Evolutionary conservation across 2,888 invertebrate genomes (phyloP), one percentile per base, ranked within the genome.

Genomic region (Plebejus argus): DNA sequence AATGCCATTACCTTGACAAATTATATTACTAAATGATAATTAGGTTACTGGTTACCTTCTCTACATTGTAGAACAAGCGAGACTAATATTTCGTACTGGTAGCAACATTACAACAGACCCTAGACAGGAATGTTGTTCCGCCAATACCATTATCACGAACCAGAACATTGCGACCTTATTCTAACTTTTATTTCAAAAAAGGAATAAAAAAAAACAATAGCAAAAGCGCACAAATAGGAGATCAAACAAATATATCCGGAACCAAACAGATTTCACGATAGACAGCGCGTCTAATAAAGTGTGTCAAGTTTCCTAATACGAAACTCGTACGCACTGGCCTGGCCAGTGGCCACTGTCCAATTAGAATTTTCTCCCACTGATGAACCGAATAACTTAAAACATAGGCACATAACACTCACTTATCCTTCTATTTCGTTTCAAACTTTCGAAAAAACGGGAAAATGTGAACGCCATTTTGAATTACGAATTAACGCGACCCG

Each of bases 381-480:
- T 49, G 20, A 66, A 78, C 75, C 7, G 33, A 70, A 72, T 66
- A 20, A 70, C 70, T 23, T 78, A 49, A 70, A 78, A 78, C 49
- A 76, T 74, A 80, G 56, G 39, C 78, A 76, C 76, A 70, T 76
- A 53, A 66, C 78, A 81, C 81, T 81, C 81, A 81, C 81, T 80
- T 71, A 81, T 80, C 70, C 79, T 78, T 66, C 80, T 78, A 77
- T 81, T 78, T 76, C 80, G 81, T 76, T 80, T 81, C 70, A 81
- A 66, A 58, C 78, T 77, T 76, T 81, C 80, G 58, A 80, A 66
- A 76, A 80, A 76, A 39, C 79, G 81, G 66, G 76, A 76, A 78
- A 80, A 78, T 18, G 71, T 79, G 33, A 78, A 79, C 71, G 81
- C 79, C 82, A 82, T 82, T 78, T 80, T 82, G 76, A 76, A 79